A percentile compares a stretch with the other conserved stretches of the same genome.
Evolutionary conservation across 2,888 invertebrate genomes (phyloP).

Genomic region (Spilosoma lubricipeda): DNA sequence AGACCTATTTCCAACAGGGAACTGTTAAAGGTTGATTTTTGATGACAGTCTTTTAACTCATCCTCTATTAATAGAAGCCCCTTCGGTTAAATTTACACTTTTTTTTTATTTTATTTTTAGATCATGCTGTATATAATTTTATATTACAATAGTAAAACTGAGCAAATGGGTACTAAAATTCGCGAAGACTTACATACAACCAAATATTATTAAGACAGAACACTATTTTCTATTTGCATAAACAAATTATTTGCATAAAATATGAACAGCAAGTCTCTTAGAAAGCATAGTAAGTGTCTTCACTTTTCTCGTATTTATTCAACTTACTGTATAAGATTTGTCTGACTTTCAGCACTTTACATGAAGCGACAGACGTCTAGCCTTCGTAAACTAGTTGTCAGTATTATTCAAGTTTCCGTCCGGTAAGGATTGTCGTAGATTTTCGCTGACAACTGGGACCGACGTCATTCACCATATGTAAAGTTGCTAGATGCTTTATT

Average conservation of each 20-base stretch:
- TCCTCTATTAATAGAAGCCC: no score
- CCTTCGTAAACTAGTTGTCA: slow-evolving; percentile 17
- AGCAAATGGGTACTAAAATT: no score
- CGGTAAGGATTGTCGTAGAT: slow-evolving; percentile 14
- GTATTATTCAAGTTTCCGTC: slow-evolving; percentile 16
- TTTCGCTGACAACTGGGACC: slow-evolving; percentile 11
- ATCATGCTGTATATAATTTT: no score
- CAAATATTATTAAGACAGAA: not conserved
- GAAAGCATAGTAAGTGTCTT: not conserved
- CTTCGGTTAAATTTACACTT: no score
- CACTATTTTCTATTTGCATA: not conserved
- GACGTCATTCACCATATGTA: slow-evolving; percentile 9
- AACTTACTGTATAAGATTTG: not conserved
- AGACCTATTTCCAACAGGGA: no score
- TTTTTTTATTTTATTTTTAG: no score
- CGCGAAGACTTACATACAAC: no score
- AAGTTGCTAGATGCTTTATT: not conserved
- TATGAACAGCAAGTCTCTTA: not conserved
- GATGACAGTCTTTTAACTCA: no score
- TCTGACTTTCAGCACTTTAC: slow-evolving; percentile 13
- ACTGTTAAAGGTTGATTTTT: no score
- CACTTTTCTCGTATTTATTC: slow-evolving; percentile 10
- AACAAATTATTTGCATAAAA: not conserved
- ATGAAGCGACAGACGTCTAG: slow-evolving; percentile 8
- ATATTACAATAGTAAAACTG: no score